phyloP scores from a whole-genome alignment of 1,140 invertebrate species.

The Melipona quadrifasciata region DNA sequence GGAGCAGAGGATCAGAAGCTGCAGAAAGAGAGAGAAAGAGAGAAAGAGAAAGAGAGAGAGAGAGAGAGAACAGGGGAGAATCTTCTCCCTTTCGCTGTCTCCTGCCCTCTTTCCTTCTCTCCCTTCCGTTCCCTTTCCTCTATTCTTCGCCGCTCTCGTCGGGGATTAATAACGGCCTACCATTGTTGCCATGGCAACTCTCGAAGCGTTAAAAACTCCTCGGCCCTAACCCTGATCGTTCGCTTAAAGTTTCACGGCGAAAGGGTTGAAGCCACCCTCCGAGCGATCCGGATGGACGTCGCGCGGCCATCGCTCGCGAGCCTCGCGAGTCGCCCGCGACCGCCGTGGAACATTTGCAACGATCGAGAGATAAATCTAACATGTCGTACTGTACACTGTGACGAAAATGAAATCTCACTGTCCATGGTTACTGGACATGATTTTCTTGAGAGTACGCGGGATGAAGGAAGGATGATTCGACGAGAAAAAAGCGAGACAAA shows the following conservation, averaged over 20 bases:
- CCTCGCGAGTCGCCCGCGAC: not conserved
- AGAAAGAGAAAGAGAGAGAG: too few species aligned
- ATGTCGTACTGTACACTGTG: too few species aligned
- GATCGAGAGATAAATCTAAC: not conserved
- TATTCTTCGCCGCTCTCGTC: constrained; percentile 61
- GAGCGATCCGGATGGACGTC: constrained; percentile 17
- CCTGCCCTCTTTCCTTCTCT: constrained; percentile 41
- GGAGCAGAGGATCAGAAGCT: constrained; percentile 60
- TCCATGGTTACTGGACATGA: too few species aligned
- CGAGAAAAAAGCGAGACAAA: too few species aligned
- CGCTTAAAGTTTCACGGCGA: constrained; percentile 62
- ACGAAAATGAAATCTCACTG: too few species aligned
- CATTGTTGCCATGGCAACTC: constrained; percentile 72
- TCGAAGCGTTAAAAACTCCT: constrained; percentile 68
- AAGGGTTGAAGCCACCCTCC: constrained; percentile 55
- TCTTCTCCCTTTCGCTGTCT: constrained; percentile 57
- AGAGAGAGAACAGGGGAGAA: constrained; percentile 52
- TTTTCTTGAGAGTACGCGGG: too few species aligned
- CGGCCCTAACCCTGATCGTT: constrained; percentile 61
- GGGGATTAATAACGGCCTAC: constrained; percentile 72
- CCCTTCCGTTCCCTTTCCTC: constrained; percentile 35
- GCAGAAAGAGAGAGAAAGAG: not conserved
- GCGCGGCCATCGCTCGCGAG: not conserved
- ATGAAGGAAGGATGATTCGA: too few species aligned
- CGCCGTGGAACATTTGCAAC: not conserved